Evolutionary conservation across 2,888 invertebrate genomes (phyloP), one percentile per base, ranked within the genome.

Genomic region (Ophion obscuratus): DNA sequence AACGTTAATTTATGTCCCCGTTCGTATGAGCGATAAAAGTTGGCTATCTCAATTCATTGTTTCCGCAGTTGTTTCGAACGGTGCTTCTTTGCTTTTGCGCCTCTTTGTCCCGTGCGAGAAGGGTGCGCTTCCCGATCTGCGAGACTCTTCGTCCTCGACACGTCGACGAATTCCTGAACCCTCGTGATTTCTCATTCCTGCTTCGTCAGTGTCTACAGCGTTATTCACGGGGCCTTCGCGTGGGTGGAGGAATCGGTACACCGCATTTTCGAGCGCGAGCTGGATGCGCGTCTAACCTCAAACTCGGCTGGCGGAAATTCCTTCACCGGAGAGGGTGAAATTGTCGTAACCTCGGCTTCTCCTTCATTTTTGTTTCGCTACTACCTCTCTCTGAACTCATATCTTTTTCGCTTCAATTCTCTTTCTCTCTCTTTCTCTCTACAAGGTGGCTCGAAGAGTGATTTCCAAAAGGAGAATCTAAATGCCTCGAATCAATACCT

Each of bases 161-260:
- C 53, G 53, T 53, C 53, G 53, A 53, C 53, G 53, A 53, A 53
- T 53, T 53, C 53, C 53, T 17, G 14, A 14, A 53, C 53, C 53
- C 53, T 53, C 53, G 53, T 53, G 53, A 53, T 53, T 53, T 53
- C 53, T 53, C 53, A 53, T 53, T 17, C 53, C 17, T 53, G 4
- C 53, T 17, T 53, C 53, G 53, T 53, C 53, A 53, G 14, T 53
- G 53, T 17, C 14, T 11, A 53, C 53, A 17, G 53, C 70, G 74
- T 79, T 83, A 83, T 83, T 83, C 79, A 83, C 64, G 78, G 53
- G 62, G 40, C 68, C 66, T 53, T 4, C 36, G 24, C 53, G 53
- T 53, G 70, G 27, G 40, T 40, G 47, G 74, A 74, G 47, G 64
- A 62, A n/a, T 61, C 62, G 31, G 73, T 47, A 57, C n/a, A 59